Conservation (phyloP, 2,888 invertebrate species). For the Sericinus montela region DNA sequence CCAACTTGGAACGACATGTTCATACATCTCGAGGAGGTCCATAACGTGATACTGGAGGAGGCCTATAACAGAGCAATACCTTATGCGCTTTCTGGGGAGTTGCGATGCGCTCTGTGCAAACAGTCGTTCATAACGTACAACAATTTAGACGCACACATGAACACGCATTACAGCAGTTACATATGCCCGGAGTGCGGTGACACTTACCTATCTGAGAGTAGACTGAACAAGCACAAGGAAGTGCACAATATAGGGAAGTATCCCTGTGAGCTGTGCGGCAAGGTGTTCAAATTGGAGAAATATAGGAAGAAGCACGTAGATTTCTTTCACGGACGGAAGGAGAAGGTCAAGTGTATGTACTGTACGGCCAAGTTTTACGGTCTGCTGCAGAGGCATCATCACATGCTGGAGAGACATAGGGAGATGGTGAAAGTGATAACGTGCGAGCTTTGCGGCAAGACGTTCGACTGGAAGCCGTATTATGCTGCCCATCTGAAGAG, state of each 20-base stretch:
- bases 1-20: slow-evolving; percentile 48
- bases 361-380: slow-evolving; percentile 40
- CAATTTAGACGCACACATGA: slow-evolving; percentile 60
- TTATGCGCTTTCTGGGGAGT: slow-evolving; percentile 41
- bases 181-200: slow-evolving; percentile 62
- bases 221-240: slow-evolving; percentile 52
- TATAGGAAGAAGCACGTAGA: slow-evolving; percentile 46
- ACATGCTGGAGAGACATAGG: slow-evolving; percentile 37
- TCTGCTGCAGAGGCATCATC: slow-evolving; percentile 36
- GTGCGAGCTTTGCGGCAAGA: slow-evolving; percentile 57
- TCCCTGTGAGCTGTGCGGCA: slow-evolving; percentile 61
- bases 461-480: slow-evolving; percentile 59
- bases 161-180: slow-evolving; percentile 60
- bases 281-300: slow-evolving; percentile 53
- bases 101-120: slow-evolving; percentile 44
- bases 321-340: slow-evolving; percentile 34
- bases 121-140: slow-evolving; percentile 36
- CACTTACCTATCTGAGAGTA: slow-evolving; percentile 34
- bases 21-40: slow-evolving; percentile 39
- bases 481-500: slow-evolving; percentile 56
- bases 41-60: slow-evolving; percentile 36
- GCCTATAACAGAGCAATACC: slow-evolving; percentile 51
- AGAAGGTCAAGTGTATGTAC: slow-evolving; percentile 40
- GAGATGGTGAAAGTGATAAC: slow-evolving; percentile 36
- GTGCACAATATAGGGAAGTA: slow-evolving; percentile 59